Evolutionary conservation across 2,113 vertebrate genomes (phyloP).

Genomic region (Hydropotes inermis): DNA sequence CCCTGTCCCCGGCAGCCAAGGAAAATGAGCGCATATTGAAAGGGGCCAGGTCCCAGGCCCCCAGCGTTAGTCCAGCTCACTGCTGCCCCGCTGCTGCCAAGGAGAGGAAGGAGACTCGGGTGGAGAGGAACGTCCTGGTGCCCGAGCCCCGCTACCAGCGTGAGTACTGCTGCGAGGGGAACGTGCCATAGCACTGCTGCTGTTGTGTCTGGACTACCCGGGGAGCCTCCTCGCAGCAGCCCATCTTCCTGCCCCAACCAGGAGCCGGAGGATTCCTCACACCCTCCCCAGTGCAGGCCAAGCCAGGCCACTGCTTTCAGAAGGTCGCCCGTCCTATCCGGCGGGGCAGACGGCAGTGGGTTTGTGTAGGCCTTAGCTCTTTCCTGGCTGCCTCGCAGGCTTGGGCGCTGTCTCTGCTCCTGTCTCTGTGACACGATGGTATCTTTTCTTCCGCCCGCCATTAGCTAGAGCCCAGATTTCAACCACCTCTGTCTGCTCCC

Average conservation of each 20-base stretch:
- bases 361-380: neutral
- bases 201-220: neutral
- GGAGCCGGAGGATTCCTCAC: neutral
- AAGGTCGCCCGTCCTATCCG: rapidly evolving
- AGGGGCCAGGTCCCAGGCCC: neutral
- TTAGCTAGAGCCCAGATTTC: neutral
- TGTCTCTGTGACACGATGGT: neutral
- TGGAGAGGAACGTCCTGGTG: neutral
- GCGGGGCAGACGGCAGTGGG: rapidly evolving
- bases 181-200: neutral
- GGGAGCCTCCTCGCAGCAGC: neutral
- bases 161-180: neutral
- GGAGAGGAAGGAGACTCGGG: neutral
- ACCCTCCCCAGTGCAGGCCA: neutral
- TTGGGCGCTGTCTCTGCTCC: too few species aligned
- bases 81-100: neutral
- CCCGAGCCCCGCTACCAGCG: neutral
- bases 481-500: neutral
- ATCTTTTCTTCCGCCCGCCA: neutral
- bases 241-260: neutral
- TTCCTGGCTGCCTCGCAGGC: neutral
- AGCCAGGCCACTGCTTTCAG: neutral
- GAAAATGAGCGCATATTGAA: neutral
- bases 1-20: neutral
- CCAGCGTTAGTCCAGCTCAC: too few species aligned